Evolutionary conservation across 1,140 invertebrate genomes (phyloP), one percentile per base, ranked within the genome.

Genomic region (Phymorhynchus buccinoides): DNA sequence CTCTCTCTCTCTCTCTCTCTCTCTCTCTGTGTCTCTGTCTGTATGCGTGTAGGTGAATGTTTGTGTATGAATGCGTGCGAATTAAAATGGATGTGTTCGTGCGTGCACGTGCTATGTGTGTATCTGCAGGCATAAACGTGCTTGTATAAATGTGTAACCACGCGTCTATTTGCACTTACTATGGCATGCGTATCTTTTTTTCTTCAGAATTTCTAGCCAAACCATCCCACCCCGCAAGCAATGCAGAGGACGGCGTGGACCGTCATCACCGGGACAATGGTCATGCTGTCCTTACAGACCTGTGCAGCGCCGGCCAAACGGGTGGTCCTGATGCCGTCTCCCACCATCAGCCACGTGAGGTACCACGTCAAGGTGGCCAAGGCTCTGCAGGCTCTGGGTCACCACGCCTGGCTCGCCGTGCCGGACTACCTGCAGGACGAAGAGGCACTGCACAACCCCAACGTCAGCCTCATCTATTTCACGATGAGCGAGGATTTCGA

Each of bases 301-400:
- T 32, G 48, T 9, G 77, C 27, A 32, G 52, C n/a, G 56, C 73
- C 42, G 18, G 37, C 52, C 82, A 86, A 86, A 42, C 79, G 44
- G 3, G 83, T 86, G 2, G 39, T 84, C 16, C 37, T 84, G 41
- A 41, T 84, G 18, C 85, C 85, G 1, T 41, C 62, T 12, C 83
- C 80, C 0, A 30, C 22, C 44, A 52, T 22, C 7, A 87, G 83
- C 86, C 62, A 87, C 73, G 32, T 79, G 37, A n/a, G 42, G 35
- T 83, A 83, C 56, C 86, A 87, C 84, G 32, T 71, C 42, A 84
- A 85, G 27, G 68, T 87, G 0, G 86, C 52, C 37, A 32, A 37
- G 16, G 83, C 77, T 18, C 37, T 87, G 32, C 44, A 32, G 0
- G n/a, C 30, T 1, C 86, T 85, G 3, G 86, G 86, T 16, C 86